Evolutionary conservation across 2,888 invertebrate species (phyloP).

Genomic region (Celastrina argiolus): DNA sequence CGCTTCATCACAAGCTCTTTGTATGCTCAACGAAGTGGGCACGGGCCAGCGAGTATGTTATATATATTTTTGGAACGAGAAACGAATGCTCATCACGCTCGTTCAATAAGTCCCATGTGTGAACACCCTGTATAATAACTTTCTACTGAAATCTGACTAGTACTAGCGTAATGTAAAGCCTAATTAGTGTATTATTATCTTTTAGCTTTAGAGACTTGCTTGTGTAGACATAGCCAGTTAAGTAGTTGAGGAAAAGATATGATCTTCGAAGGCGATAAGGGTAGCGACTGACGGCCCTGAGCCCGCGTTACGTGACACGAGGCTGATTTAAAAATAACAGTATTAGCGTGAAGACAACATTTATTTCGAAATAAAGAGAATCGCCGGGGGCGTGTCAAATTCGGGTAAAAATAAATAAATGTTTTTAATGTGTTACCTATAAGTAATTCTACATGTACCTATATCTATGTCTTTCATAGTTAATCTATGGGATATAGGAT

Average conservation of each 20-base stretch:
- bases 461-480: too few relatives aligned
- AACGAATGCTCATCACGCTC: too few relatives aligned
- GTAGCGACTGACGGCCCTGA: neutral
- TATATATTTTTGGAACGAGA: too few relatives aligned
- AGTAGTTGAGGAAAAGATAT: neutral
- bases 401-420: neutral
- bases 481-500: too few relatives aligned
- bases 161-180: too few relatives aligned
- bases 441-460: neutral
- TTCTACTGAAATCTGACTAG: too few relatives aligned
- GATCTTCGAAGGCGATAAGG: neutral
- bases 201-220: neutral
- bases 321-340: neutral
- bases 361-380: neutral
- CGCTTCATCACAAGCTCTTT: too few relatives aligned
- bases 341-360: neutral
- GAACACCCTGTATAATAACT: too few relatives aligned
- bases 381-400: neutral
- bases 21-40: too few relatives aligned
- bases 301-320: constrained; percentile 1
- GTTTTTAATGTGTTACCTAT: neutral
- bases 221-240: neutral
- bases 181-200: too few relatives aligned
- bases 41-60: too few relatives aligned
- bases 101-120: too few relatives aligned